Percentiles rank a stretch among this genome's conserved stretches.
Conservation (phyloP, 1,140 invertebrate genomes). For the Leptestheria dahalacensis region DNA sequence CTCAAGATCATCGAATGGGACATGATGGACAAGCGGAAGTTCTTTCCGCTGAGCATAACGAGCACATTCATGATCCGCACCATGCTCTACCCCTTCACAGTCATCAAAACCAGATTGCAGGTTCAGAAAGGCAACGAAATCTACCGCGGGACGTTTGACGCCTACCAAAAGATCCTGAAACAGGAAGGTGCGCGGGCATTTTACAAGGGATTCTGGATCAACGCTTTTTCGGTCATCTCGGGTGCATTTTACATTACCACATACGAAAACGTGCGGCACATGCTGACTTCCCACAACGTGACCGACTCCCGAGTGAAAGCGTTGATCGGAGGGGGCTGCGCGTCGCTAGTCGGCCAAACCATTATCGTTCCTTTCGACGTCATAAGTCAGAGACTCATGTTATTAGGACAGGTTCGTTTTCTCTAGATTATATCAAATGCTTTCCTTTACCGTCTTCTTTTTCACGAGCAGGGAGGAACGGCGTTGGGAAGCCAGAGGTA, state of each 20-base stretch:
- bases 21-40: conserved; percentile 91
- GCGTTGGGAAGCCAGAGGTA: conserved; percentile 11
- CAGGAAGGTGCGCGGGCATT: conserved; percentile 75
- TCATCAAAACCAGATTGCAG: conserved; percentile 94
- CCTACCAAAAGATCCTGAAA: conserved; percentile 71
- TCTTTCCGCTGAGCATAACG: conserved; percentile 83
- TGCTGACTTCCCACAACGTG: conserved; percentile 45
- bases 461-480: neutral
- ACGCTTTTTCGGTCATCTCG: conserved; percentile 67
- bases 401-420: conserved; percentile 43
- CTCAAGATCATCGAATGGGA: conserved; percentile 92
- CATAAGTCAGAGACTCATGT: conserved; percentile 91
- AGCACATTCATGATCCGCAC: conserved; percentile 72
- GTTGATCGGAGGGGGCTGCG: conserved; percentile 63
- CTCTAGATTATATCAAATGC: conserved; percentile 1
- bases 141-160: conserved; percentile 67
- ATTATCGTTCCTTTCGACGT: conserved; percentile 94
- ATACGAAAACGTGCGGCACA: conserved; percentile 79
- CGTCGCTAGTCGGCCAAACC: conserved; percentile 84
- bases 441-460: conserved; percentile 11
- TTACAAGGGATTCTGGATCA: conserved; percentile 92
- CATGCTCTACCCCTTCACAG: conserved; percentile 81
- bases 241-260: conserved; percentile 88
- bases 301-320: conserved; percentile 47
- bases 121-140: conserved; percentile 66